A percentile compares a stretch with the other conserved stretches of the same genome.
These are phyloP conservation scores for Spermophilus dauricus DNA, from an alignment of 2,113 vertebrate genomes.

Conservation along the genomic window DNA sequence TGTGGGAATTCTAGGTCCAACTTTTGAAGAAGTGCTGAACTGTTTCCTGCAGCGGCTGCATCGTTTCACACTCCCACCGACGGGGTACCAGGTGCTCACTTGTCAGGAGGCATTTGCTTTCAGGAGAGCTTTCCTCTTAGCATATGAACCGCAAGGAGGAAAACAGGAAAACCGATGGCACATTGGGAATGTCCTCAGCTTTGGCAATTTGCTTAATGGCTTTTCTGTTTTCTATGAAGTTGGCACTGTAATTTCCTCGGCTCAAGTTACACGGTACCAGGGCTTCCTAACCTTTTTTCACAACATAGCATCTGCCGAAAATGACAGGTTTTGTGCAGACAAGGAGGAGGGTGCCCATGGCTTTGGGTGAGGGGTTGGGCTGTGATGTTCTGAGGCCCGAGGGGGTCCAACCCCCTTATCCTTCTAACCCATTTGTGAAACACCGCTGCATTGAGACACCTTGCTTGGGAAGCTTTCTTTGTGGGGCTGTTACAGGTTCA, in stretches of 20 bases:
- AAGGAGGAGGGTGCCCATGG: neutral
- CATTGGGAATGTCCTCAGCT: neutral
- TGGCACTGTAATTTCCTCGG: neutral
- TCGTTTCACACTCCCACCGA: neutral
- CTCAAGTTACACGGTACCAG: neutral
- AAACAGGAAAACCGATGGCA: neutral
- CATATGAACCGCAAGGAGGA: neutral
- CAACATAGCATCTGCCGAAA: neutral
- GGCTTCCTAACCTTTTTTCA: neutral
- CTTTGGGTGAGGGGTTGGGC: neutral
- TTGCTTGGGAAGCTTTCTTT: neutral
- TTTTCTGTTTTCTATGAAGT: conserved; percentile 35
- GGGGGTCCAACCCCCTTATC: neutral
- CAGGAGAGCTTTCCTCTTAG: neutral
- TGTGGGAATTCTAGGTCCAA: neutral
- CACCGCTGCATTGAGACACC: neutral
- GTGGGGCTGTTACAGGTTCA: neutral
- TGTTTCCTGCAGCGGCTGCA: neutral
- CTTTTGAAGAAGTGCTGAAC: neutral
- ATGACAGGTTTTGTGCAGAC: neutral
- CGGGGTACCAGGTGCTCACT: neutral
- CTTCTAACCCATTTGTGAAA: neutral
- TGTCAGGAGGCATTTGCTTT: neutral
- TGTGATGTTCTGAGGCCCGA: neutral
- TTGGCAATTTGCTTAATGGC: neutral